Conservation (phyloP, 2,113 vertebrate genomes). For the Diadophis punctatus region DNA sequence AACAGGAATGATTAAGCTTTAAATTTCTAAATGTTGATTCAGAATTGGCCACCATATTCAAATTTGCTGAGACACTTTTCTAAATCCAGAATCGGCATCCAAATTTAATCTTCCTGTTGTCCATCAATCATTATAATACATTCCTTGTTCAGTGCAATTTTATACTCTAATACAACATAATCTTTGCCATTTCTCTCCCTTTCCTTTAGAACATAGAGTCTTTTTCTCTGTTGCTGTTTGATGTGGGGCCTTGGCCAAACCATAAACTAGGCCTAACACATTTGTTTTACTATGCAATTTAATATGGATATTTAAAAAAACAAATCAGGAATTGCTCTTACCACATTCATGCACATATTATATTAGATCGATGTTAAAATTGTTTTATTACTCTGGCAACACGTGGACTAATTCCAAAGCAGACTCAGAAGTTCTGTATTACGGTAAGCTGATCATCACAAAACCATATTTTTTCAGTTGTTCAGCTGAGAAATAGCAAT, state of each 20-base stretch:
- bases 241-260: neutral
- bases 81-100: neutral
- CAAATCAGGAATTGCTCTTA: neutral
- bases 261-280: neutral
- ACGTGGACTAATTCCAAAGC: neutral
- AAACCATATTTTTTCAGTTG: neutral
- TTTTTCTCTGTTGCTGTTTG: neutral
- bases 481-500: neutral
- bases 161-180: neutral
- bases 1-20: neutral
- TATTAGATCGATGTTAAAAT: neutral
- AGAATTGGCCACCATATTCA: neutral
- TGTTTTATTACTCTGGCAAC: neutral
- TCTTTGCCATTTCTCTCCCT: neutral
- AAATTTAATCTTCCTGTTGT: neutral
- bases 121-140: neutral
- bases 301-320: neutral
- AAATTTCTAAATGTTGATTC: neutral
- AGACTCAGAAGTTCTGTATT: neutral
- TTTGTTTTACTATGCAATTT: neutral
- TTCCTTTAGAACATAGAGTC: neutral
- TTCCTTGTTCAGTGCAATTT: neutral
- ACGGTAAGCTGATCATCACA: neutral
- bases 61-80: neutral
- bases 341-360: neutral